A percentile compares a stretch with the other conserved stretches of the same genome.
These are phyloP conservation scores for Mesembrinibis cayennensis DNA, from an alignment of 2,113 vertebrate species.

Conservation along the genomic window DNA sequence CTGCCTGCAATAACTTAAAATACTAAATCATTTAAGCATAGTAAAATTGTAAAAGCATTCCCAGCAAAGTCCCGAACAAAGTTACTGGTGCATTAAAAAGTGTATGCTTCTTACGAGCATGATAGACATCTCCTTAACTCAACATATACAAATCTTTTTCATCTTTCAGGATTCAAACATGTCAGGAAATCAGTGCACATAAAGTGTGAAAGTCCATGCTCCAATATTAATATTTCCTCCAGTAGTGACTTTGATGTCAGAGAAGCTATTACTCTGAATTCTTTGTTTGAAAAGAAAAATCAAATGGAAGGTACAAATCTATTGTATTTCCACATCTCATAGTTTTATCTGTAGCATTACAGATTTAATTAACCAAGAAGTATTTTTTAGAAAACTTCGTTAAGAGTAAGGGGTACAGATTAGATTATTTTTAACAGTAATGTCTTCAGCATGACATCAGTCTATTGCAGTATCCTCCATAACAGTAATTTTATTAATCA, in stretches of 20 bases:
- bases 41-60: not conserved
- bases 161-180: not conserved
- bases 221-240: not conserved
- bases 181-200: not conserved
- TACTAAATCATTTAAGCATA: not conserved
- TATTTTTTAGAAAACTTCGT: not conserved
- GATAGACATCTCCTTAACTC: not conserved
- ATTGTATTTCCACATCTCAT: not conserved
- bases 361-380: not conserved
- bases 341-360: not conserved
- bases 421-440: not conserved
- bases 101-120: not conserved
- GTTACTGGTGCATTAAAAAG: not conserved
- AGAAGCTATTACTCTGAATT: not conserved
- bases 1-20: not conserved
- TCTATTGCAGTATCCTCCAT: not conserved
- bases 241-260: not conserved
- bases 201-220: not conserved
- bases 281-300: not conserved
- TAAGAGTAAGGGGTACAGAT: not conserved
- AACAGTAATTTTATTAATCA: not conserved
- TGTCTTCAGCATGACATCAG: not conserved
- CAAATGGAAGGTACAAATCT: not conserved
- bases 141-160: not conserved
- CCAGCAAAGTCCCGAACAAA: not conserved